These are phyloP conservation scores for Takifugu flavidus DNA, from an alignment of 2,113 vertebrate genomes.

Conservation along the genomic window DNA sequence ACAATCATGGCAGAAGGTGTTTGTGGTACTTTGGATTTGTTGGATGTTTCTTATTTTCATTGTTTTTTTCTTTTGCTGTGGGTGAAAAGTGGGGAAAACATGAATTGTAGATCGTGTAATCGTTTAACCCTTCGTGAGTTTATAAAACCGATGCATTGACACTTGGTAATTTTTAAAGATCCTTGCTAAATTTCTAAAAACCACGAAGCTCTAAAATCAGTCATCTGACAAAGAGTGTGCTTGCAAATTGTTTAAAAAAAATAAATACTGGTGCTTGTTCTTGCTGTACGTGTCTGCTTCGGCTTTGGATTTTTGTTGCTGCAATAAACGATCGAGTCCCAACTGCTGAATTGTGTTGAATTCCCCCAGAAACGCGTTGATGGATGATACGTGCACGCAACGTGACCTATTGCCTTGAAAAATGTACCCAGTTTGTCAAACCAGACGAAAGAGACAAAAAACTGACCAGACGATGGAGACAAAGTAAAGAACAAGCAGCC, in stretches of 20 bases:
- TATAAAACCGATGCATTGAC: not conserved
- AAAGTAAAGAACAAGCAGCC: slow-evolving; percentile 8
- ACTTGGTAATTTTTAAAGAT: not conserved
- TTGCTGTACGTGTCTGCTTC: slow-evolving; percentile 18
- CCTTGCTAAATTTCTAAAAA: not conserved
- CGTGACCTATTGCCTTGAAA: too few relatives aligned
- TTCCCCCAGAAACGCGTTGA: too few relatives aligned
- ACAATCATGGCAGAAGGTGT: slow-evolving; percentile 8
- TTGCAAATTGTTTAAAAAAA: slow-evolving; percentile 10
- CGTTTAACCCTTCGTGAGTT: not conserved
- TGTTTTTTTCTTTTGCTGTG: not conserved
- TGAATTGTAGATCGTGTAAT: not conserved
- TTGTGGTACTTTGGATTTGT: not conserved
- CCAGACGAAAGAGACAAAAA: too few relatives aligned
- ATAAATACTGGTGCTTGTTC: not conserved
- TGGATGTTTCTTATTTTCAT: not conserved
- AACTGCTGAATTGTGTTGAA: not conserved
- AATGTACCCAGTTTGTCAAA: too few relatives aligned
- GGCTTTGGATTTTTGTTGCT: slow-evolving; percentile 22
- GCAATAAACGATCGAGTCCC: slow-evolving; percentile 59
- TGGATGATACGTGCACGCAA: too few relatives aligned
- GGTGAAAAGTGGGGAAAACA: not conserved
- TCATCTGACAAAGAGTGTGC: slow-evolving; percentile 1
- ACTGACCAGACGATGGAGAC: slow-evolving; percentile 35
- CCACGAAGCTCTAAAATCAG: not conserved